Percentiles rank a stretch among this genome's conserved stretches.
Evolutionary conservation across 2,888 invertebrate species (phyloP).

Genomic region (Parnassius orleans): DNA sequence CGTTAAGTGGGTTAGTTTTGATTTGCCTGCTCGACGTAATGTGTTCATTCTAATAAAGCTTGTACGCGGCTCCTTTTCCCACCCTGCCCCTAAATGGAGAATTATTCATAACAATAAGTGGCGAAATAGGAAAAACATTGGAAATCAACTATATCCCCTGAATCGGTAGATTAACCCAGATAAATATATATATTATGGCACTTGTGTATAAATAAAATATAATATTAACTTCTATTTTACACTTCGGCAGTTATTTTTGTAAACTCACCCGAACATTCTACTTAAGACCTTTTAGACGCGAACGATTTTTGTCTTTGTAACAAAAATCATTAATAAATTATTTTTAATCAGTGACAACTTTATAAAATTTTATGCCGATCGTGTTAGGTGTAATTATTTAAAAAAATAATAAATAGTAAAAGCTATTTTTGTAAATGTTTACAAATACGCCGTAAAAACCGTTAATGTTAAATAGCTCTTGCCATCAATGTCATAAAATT

Average conservation of each 20-base stretch:
- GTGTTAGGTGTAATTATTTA: too few relatives aligned
- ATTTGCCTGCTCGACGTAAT: slow-evolving; percentile 8
- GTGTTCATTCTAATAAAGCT: slow-evolving; percentile 17
- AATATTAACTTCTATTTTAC: slow-evolving; percentile 54
- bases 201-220: slow-evolving; percentile 63
- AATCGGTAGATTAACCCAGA: slow-evolving; percentile 59
- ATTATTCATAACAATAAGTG: slow-evolving; percentile 24
- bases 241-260: slow-evolving; percentile 46
- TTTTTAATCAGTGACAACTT: too few relatives aligned
- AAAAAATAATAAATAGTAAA: background rate
- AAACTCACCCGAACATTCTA: slow-evolving; percentile 36
- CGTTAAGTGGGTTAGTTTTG: slow-evolving; percentile 26
- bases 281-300: background rate
- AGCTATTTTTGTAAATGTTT: background rate
- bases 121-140: slow-evolving; percentile 29
- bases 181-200: slow-evolving; percentile 67
- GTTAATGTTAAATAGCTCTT: slow-evolving; percentile 5
- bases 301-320: slow-evolving; percentile 8
- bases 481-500: too few relatives aligned
- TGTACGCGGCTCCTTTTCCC: slow-evolving; percentile 8
- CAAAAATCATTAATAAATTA: background rate
- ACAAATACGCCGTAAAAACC: background rate
- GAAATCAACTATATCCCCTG: slow-evolving; percentile 38
- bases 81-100: slow-evolving; percentile 4
- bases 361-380: too few relatives aligned